Base-by-base conservation (phyloP, 2,797 vertebrate species). In the Hydrophis major region DNA sequence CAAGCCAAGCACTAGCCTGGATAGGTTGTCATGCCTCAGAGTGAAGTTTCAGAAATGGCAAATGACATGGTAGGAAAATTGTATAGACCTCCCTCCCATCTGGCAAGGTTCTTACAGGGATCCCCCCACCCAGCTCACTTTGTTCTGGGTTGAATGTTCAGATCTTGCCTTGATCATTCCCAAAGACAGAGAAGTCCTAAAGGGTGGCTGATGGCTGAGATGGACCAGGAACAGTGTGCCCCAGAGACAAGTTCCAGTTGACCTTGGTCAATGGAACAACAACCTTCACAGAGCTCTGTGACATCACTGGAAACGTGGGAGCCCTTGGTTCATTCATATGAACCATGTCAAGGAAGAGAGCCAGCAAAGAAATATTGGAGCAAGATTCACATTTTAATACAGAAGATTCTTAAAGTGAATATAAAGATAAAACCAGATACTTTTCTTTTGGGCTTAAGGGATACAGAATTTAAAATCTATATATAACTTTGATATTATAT, bases 261-360 rank as follows among this genome's bases (percentile, higher is more conserved):
- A 12, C 37, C 50, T 13, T 78, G 61, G 89, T 47, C 74, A 14
- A 78, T 42, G 66, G 86, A 91, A 91, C 66, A 37, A 28, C 27
- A 4, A 4, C 55, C 10, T 4, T 12, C 47, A 28, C 6, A 59
- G 14, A 47, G 87, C 90, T 63, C 47, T 91, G 56, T 93, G 92
- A 93, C 92, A 91, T 93, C 92, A 91, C 86, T 13, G 14, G 61
- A 28, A 89, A 83, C 37, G 37, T 13, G 42, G 78, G 37, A 25
- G 6, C 60, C 60, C 60, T 28, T 42, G 56, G 18, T 57, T 83
- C 14, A 18, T 42, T 42, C 12, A 22, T 61, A 28, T 25, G 32
- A 56, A 57, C n/a, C 3, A 4, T 42, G 66, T 28, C 89, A 59
- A 27, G 20, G 7, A 27, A 20, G 42, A 59, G 28, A 47, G 2